A percentile compares a stretch with the other conserved stretches of the same genome.
Evolutionary conservation across 2,888 invertebrate species (phyloP).

Genomic region (Panopea generosa): DNA sequence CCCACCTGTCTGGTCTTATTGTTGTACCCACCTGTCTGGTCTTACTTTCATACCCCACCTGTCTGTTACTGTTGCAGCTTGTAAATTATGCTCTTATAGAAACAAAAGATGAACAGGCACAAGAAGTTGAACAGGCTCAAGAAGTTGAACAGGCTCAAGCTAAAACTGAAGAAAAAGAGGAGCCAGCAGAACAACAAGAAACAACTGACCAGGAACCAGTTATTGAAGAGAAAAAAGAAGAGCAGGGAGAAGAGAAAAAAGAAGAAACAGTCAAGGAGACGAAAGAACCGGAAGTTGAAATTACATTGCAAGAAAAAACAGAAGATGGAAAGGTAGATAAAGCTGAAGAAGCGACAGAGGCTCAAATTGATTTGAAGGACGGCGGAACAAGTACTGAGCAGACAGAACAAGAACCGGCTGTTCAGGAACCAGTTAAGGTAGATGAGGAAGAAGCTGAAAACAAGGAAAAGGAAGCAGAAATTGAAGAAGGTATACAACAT

Average conservation of each 20-base stretch:
- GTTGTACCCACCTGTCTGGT: too few species aligned
- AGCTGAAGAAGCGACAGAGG: conserved; percentile 18
- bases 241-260: conserved; percentile 27
- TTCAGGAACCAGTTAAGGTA: conserved; percentile 38
- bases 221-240: conserved; percentile 20
- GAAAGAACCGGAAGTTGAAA: conserved; percentile 33
- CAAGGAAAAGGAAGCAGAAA: conserved; percentile 50
- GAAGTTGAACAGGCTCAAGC: conserved; percentile 22
- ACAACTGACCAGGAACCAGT: conserved; percentile 18
- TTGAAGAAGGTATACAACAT: conserved; percentile 48
- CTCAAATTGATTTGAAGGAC: conserved; percentile 34
- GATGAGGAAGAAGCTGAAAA: conserved; percentile 28
- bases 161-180: conserved; percentile 21
- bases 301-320: conserved; percentile 25
- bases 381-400: conserved; percentile 53
- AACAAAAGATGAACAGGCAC: conserved; percentile 8
- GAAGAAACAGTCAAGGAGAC: conserved; percentile 30
- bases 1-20: too few species aligned
- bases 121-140: conserved; percentile 30
- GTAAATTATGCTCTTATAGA: background rate
- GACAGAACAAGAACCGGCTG: conserved; percentile 29
- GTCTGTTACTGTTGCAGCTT: too few species aligned
- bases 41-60: too few species aligned
- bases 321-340: conserved; percentile 30
- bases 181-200: conserved; percentile 15